These are phyloP conservation scores for Pampusana beccarii DNA, from an alignment of 2,113 vertebrate species.

Conservation along the genomic window DNA sequence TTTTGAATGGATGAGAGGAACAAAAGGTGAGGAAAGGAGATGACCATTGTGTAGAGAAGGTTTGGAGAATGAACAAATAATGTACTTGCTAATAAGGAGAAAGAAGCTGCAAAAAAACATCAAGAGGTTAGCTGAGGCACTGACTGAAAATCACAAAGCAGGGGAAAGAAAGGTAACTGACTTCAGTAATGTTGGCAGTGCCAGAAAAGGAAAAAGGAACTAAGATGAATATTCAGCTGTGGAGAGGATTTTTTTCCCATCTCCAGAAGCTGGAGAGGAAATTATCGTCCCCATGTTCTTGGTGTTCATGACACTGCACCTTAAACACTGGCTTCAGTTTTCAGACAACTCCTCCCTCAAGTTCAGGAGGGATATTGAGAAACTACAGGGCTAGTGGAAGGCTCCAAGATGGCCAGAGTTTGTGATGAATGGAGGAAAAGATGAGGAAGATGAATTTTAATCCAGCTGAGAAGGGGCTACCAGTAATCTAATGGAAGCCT, in stretches of 20 bases:
- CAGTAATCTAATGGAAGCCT: not conserved
- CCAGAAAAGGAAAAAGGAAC: not conserved
- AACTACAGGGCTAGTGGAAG: not conserved
- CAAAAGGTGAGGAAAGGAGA: not conserved
- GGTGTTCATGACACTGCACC: not conserved
- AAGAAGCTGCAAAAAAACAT: not conserved
- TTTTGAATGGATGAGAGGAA: not conserved
- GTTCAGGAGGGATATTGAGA: not conserved
- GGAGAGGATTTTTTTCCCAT: not conserved
- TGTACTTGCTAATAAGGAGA: not conserved
- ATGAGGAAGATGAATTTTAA: not conserved
- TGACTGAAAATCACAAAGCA: not conserved
- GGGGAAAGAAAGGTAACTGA: not conserved
- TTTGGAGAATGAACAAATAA: not conserved
- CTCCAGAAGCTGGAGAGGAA: not conserved
- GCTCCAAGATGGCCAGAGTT: not conserved
- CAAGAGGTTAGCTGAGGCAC: not conserved
- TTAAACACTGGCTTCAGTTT: not conserved
- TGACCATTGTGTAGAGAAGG: not conserved
- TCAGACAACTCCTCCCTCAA: not conserved
- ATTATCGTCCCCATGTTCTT: not conserved
- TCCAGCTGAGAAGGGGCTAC: not conserved
- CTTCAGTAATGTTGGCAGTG: not conserved
- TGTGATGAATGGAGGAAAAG: not conserved
- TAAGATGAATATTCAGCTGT: not conserved